phyloP scores from a whole-genome alignment of 1,140 invertebrate genomes.

The Drosophila bocqueti region DNA sequence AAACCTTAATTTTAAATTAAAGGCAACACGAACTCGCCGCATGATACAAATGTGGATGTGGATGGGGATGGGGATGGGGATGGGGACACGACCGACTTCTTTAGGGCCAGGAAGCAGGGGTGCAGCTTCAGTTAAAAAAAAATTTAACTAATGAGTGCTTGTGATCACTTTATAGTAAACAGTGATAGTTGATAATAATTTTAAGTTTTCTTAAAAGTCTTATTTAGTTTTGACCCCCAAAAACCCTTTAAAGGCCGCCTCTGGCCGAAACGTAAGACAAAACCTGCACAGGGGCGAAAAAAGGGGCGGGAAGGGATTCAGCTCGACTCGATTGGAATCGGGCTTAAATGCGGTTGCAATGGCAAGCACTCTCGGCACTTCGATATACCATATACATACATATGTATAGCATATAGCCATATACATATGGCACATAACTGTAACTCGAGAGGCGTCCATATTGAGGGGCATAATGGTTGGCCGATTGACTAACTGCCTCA shows the following conservation, averaged over 20 bases:
- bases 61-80: slow-evolving; percentile 21
- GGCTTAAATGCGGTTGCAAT: slow-evolving; percentile 49
- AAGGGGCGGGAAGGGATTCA: slow-evolving; percentile 14
- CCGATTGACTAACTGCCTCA: slow-evolving; percentile 53
- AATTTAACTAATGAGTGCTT: no score
- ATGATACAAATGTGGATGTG: slow-evolving; percentile 51
- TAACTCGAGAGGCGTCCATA: slow-evolving; percentile 57
- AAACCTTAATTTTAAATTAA: slow-evolving; percentile 47
- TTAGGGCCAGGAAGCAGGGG: slow-evolving; percentile 8
- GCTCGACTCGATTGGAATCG: slow-evolving; percentile 5
- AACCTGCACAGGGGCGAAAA: slow-evolving; percentile 27
- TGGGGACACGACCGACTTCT: slow-evolving; percentile 32
- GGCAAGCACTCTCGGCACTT: slow-evolving; percentile 11
- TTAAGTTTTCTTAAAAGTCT: neutral
- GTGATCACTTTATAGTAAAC: no score
- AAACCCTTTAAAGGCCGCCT: neutral
- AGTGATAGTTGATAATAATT: neutral
- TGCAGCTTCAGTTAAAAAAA: neutral
- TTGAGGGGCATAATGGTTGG: slow-evolving; percentile 25
- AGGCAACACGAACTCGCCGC: slow-evolving; percentile 59
- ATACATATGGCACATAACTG: slow-evolving; percentile 46
- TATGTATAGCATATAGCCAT: neutral
- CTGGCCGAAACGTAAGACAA: slow-evolving; percentile 41
- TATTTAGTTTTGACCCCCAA: neutral
- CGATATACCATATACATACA: neutral